Conservation (phyloP, 2,113 vertebrate genomes). For the Asarcornis scutulata region DNA sequence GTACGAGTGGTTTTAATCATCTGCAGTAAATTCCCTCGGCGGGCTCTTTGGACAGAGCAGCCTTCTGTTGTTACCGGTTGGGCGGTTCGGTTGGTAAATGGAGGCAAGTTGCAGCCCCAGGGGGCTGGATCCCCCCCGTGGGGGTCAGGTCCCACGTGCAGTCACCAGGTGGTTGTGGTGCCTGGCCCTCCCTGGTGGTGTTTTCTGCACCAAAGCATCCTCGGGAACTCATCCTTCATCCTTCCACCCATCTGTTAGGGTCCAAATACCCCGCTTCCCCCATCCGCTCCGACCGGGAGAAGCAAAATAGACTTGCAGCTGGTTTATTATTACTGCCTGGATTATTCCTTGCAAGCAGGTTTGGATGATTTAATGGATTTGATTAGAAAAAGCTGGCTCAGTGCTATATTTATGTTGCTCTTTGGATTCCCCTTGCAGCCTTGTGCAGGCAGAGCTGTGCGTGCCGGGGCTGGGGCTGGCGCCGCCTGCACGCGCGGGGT, state of each 20-base stretch:
- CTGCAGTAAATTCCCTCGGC: neutral
- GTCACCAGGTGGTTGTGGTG: rapidly evolving
- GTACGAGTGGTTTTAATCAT: neutral
- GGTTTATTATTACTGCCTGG: conserved; percentile 32
- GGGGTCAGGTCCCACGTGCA: neutral
- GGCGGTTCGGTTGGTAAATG: conserved; percentile 6
- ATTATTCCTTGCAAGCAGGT: conserved; percentile 20
- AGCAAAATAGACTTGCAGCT: neutral
- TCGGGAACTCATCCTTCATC: neutral
- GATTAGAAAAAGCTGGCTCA: conserved; percentile 8
- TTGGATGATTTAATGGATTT: conserved; percentile 37
- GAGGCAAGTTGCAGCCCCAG: neutral
- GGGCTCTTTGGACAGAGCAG: neutral
- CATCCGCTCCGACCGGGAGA: neutral
- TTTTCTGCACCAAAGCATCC: neutral
- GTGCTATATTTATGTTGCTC: neutral
- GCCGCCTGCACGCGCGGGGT: neutral
- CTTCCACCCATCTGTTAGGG: rapidly evolving
- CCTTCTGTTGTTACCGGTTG: neutral
- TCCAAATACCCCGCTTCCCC: neutral
- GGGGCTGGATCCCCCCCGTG: neutral
- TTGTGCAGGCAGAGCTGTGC: neutral
- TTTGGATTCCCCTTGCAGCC: neutral
- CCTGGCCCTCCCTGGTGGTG: rapidly evolving
- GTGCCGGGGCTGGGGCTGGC: neutral